Percentiles rank a stretch among this genome's conserved stretches.
These are phyloP conservation scores for Doryteuthis pealeii DNA, from an alignment of 1,140 invertebrate genomes.

Conservation along the genomic window DNA sequence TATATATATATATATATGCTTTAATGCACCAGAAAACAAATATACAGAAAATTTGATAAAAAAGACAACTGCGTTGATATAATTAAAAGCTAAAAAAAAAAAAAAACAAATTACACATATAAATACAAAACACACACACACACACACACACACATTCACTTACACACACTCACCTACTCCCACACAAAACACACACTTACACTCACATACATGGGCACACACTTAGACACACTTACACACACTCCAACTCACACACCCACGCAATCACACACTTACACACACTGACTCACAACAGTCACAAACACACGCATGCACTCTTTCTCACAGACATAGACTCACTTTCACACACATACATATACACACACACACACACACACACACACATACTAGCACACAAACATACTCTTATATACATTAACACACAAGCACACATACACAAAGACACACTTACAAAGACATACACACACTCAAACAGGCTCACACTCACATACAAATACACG, in stretches of 20 bases:
- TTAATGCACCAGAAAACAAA: background rate
- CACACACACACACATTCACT: background rate
- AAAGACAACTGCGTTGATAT: background rate
- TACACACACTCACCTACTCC: background rate
- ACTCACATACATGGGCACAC: background rate
- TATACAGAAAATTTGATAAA: background rate
- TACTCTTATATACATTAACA: background rate
- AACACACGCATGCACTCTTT: too few species aligned
- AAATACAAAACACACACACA: too few species aligned
- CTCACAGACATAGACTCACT: too few species aligned
- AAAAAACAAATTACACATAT: too few species aligned
- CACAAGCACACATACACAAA: background rate
- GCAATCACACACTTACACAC: background rate
- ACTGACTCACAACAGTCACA: background rate
- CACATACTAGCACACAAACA: background rate
- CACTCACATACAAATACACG: background rate
- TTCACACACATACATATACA: background rate
- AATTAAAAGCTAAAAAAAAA: too few species aligned
- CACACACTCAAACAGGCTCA: background rate
- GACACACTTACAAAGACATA: background rate
- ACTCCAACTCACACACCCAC: background rate
- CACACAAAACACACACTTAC: background rate
- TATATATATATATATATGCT: background rate
- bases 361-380: background rate
- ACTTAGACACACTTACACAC: background rate